These are phyloP conservation scores for Eilema caniola DNA, from an alignment of 2,888 invertebrate species.

Conservation along the genomic window DNA sequence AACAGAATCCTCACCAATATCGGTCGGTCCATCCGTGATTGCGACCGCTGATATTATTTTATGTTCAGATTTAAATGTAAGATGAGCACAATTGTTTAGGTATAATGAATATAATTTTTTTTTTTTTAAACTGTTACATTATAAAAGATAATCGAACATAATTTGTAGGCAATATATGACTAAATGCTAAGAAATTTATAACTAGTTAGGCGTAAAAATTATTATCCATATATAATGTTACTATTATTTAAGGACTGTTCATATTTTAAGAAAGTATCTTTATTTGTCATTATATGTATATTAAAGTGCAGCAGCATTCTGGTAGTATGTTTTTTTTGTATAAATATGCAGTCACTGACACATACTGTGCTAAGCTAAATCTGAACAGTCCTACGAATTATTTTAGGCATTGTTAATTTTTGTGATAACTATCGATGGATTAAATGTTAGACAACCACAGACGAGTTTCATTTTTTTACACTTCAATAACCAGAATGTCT, in stretches of 20 bases:
- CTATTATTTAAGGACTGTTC: constrained; percentile 27
- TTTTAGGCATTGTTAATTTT: constrained; percentile 42
- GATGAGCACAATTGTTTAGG: too few relatives aligned
- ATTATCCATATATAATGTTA: neutral
- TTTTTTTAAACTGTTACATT: too few relatives aligned
- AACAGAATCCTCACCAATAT: too few relatives aligned
- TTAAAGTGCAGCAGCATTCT: neutral
- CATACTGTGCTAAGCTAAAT: neutral
- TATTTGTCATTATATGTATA: neutral
- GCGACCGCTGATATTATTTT: too few relatives aligned
- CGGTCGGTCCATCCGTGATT: too few relatives aligned
- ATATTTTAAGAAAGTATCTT: neutral
- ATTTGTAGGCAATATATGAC: constrained; percentile 6
- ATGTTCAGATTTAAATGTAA: too few relatives aligned
- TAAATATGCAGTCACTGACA: too few relatives aligned
- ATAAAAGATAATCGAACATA: neutral
- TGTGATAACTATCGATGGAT: constrained; percentile 47
- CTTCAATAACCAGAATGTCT: too few relatives aligned
- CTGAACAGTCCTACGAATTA: constrained; percentile 28
- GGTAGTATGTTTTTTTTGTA: neutral
- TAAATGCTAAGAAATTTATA: neutral
- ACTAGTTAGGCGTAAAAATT: constrained; percentile 8
- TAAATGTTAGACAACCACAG: constrained; percentile 28
- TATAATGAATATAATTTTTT: too few relatives aligned
- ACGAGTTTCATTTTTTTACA: constrained; percentile 42